Percentiles rank a stretch among this genome's conserved stretches.
phyloP scores from a whole-genome alignment of 2,113 vertebrate genomes.

The Melanocharis versteri region DNA sequence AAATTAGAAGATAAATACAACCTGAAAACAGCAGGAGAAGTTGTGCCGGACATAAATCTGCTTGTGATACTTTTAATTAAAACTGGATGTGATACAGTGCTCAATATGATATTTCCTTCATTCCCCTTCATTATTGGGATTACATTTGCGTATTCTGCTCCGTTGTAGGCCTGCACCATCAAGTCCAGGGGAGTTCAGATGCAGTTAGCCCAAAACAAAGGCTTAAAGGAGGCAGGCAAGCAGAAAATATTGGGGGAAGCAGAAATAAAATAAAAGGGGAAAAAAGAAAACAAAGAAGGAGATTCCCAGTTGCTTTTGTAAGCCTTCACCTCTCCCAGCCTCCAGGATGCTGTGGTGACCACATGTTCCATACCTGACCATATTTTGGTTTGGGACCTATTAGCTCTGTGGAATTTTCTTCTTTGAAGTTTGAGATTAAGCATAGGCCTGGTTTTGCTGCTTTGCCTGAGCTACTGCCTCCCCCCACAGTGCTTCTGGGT shows the following conservation, averaged over 20 bases:
- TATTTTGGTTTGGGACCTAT: constrained; percentile 47
- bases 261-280: not conserved
- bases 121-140: not conserved
- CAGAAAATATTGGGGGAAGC: not conserved
- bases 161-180: not conserved
- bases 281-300: not conserved
- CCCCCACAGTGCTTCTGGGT: not conserved
- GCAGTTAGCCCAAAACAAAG: constrained; percentile 6
- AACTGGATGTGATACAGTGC: constrained; percentile 15
- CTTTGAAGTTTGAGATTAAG: constrained; percentile 52
- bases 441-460: not conserved
- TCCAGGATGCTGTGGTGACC: constrained; percentile 36
- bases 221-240: not conserved
- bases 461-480: not conserved
- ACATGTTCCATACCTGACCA: constrained; percentile 50
- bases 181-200: not conserved
- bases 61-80: constrained; percentile 63
- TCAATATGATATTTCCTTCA: not conserved
- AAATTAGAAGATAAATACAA: constrained; percentile 53
- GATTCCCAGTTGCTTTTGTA: not conserved
- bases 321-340: not conserved
- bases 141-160: constrained; percentile 9
- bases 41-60: constrained; percentile 51
- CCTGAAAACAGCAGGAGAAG: constrained; percentile 56
- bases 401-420: constrained; percentile 13